phyloP scores from a whole-genome alignment of 2,888 invertebrate species.

The Fissipunctia ypsillon region DNA sequence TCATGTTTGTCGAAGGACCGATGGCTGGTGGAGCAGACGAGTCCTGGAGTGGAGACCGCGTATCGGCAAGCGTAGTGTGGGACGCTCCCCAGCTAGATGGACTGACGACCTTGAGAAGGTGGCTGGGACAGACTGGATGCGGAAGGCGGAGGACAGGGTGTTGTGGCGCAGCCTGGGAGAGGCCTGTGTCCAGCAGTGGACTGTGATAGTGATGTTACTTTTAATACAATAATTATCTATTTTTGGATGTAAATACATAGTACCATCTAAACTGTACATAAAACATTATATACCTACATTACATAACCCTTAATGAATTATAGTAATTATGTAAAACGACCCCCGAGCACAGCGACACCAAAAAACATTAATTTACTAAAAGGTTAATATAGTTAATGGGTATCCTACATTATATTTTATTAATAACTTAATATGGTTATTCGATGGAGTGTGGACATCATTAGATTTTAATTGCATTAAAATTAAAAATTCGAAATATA shows the following conservation, averaged over 20 bases:
- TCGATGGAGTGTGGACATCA: background rate
- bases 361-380: conserved; percentile 55
- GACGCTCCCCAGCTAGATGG: too few relatives aligned
- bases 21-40: too few relatives aligned
- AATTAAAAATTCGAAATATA: background rate
- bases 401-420: conserved; percentile 17
- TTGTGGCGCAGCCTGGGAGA: too few relatives aligned
- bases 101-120: too few relatives aligned
- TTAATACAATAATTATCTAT: background rate
- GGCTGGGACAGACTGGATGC: too few relatives aligned
- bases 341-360: background rate
- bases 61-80: too few relatives aligned
- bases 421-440: conserved; percentile 46
- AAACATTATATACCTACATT: background rate
- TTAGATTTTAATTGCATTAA: conserved; percentile 18
- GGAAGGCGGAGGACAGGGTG: too few relatives aligned
- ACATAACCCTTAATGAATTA: conserved; percentile 32
- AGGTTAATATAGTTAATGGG: conserved; percentile 54
- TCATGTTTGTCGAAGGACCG: too few relatives aligned
- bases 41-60: too few relatives aligned
- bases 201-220: too few relatives aligned
- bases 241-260: background rate
- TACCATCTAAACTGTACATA: background rate
- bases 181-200: too few relatives aligned
- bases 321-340: conserved; percentile 28